phyloP scores from a whole-genome alignment of 2,797 vertebrate species.

The Lagodon rhomboides region DNA sequence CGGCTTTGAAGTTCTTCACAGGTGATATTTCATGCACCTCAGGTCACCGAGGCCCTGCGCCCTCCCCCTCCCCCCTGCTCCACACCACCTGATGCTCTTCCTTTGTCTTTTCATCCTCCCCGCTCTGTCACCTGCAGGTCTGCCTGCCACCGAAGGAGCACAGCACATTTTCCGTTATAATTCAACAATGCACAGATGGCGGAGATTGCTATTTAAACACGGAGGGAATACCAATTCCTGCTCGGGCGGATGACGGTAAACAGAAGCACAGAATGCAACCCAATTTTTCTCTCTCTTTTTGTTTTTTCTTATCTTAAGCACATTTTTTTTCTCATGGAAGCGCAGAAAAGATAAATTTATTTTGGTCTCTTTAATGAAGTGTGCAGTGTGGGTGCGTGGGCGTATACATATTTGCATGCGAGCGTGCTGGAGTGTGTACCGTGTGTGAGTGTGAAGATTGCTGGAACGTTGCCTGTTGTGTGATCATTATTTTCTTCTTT shows the following conservation, averaged over 20 bases:
- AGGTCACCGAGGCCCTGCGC: slow-evolving; percentile 14
- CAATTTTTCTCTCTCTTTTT: background rate
- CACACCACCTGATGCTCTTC: slow-evolving; percentile 41
- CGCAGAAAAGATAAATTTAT: slow-evolving; percentile 7
- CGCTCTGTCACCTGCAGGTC: slow-evolving; percentile 25
- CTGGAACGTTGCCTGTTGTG: background rate
- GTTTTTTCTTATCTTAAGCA: slow-evolving; percentile 1
- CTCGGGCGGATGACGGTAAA: slow-evolving; percentile 36
- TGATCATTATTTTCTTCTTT: slow-evolving; percentile 3
- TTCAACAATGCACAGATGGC: slow-evolving; percentile 52
- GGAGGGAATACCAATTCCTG: slow-evolving; percentile 40
- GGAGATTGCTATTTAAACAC: slow-evolving; percentile 59
- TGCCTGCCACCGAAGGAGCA: slow-evolving; percentile 27
- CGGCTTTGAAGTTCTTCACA: slow-evolving; percentile 18
- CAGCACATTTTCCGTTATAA: slow-evolving; percentile 17
- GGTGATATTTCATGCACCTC: slow-evolving; percentile 36
- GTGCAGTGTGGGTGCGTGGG: background rate
- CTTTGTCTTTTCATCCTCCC: slow-evolving; percentile 35
- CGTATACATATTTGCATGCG: background rate
- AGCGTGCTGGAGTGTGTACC: background rate
- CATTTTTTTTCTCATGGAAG: slow-evolving; percentile 5
- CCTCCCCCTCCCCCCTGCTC: background rate
- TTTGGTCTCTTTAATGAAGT: slow-evolving; percentile 1
- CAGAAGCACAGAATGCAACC: slow-evolving; percentile 24
- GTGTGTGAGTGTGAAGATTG: slow-evolving; percentile 6